Base-by-base conservation (phyloP, 2,797 vertebrate species). In the Aplochiton taeniatus region DNA sequence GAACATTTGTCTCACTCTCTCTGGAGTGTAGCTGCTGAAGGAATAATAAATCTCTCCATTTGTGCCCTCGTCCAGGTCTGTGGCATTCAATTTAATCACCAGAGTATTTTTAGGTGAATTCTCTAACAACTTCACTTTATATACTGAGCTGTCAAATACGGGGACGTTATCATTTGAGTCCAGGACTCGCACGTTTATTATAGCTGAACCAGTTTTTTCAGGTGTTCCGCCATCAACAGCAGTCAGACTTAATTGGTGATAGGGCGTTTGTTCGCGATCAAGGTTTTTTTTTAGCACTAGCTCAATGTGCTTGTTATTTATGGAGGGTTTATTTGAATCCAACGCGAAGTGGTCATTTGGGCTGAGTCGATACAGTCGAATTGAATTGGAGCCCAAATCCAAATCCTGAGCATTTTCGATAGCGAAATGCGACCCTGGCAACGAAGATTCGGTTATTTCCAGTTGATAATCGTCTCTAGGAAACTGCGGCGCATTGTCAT, bases 121-220 rank as follows among this genome's bases (percentile, higher is more conserved):
- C 75, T 99, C 98, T 59, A 94, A 79, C 74, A 99, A 87, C 68
- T 94, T 95, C 51, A 96, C 94, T 4, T 94, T 94, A 77, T 98
- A 98, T 53, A 95, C 95, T 0, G 94, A 94, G 68, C 88, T 95
- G 84, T 98, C 94, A 65, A 99, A 99, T 65, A 90, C 76, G 1
- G 98, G 97, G 1, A 93, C 91, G 69, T 98, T 99, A 89, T 98
- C 98, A 59, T 98, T 99, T 1, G 95, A 95, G 89, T 99, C 98
- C 81, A 97, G 77, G 65, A 98, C 96, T 4, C 91, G 87, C 61
- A 99, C 91, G 4, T 94, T 93, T 70, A 98, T 95, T 79, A 91
- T 94, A 1, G 95, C 94, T 0, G 94, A 95, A 51, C 96, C 96
- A 0, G 95, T 96, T 69, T 87, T 93, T 11, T 95, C 93, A 8